A percentile compares a stretch with the other conserved stretches of the same genome.
Evolutionary conservation across 2,113 vertebrate genomes (phyloP).

Genomic region (Hylia prasina): DNA sequence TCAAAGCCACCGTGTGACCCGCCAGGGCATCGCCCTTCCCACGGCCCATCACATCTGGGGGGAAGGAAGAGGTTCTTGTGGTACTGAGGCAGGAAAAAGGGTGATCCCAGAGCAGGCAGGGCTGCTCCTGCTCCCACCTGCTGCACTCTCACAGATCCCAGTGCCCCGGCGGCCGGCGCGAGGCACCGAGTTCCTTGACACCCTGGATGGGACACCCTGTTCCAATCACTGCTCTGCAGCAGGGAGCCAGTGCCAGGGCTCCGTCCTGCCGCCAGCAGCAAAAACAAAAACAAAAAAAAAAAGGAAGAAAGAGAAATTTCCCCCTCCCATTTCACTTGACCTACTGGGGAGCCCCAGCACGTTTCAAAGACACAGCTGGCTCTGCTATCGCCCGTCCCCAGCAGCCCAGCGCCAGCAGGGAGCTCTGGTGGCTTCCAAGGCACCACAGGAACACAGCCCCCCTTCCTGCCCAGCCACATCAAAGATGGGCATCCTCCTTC

Average conservation of each 20-base stretch:
- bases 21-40: rapidly evolving
- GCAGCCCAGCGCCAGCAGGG: background rate
- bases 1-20: background rate
- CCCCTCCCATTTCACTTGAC: background rate
- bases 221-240: background rate
- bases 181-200: rapidly evolving
- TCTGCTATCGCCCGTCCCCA: background rate
- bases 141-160: no score
- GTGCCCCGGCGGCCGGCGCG: rapidly evolving
- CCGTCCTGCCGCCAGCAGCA: background rate
- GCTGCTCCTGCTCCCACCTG: background rate
- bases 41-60: rapidly evolving
- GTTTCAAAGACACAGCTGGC: background rate
- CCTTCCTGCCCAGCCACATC: background rate
- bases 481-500: background rate
- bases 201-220: background rate
- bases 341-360: background rate
- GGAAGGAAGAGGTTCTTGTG: background rate
- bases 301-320: background rate
- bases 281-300: background rate
- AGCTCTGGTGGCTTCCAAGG: background rate
- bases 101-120: background rate
- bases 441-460: background rate
- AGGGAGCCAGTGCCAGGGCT: background rate
- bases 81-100: background rate